Evolutionary conservation across 2,797 vertebrate species (phyloP), one percentile per base, ranked within the genome.

Genomic region (Gorsachius magnificus): DNA sequence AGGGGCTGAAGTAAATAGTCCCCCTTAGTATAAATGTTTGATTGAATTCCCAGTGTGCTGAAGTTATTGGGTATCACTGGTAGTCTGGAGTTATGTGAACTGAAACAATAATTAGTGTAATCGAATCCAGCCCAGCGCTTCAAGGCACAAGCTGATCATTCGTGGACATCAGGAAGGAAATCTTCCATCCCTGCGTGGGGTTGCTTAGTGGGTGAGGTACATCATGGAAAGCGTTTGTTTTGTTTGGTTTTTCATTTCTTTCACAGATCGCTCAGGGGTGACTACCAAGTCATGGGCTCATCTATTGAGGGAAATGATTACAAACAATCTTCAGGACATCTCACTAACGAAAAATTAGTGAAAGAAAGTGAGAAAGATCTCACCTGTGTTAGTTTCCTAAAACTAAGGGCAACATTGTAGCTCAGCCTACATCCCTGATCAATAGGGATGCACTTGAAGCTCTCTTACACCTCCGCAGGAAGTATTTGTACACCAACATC

Each of bases 1-100:
- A 93, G 95, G 97, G 97, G 85, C 93, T 96, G 95, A 95, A 97
- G 93, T 95, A 97, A 97, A 97, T 96, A 93, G 96, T 97, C 93
- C 95, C 90, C 88, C 72, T 96, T 95, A 96, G 94, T 97, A 93
- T 95, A 94, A 96, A 93, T 5, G 16, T 97, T 97, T 96, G 93
- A 96, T 87, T 97, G 95, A 97, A 96, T 96, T 97, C 97, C 97
- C 96, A 72, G 57, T n/a, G 89, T 86, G 78, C 72, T 91, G 72
- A 64, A 96, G 93, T 96, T 81, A 93, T 74, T 93, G 94, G 94
- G 84, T 96, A 97, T 94, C 96, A 83, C 78, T 84, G 48, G 57
- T 66, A 95, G 85, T 96, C 65, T 95, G 81, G 88, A 95, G 96
- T 94, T 93, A 84, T 91, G 82, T 66, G 94, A 93, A 94, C 85